Conservation (phyloP, 2,113 vertebrate genomes). For the Sclerurus mexicanus region DNA sequence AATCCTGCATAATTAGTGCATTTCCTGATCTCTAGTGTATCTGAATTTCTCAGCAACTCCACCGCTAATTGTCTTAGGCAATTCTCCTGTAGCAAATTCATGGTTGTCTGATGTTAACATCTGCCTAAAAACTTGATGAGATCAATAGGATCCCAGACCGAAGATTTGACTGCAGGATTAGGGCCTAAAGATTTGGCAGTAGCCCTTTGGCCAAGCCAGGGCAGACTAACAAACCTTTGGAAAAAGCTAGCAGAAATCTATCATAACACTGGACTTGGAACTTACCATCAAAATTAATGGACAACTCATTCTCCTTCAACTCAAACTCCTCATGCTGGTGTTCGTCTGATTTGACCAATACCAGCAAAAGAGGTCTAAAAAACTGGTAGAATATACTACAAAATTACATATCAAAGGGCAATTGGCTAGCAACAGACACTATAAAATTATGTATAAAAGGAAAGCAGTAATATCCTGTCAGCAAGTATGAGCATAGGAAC, state of each 20-base stretch:
- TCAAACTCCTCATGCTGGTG: neutral
- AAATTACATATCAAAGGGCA: conserved; percentile 20
- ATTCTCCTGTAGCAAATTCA: neutral
- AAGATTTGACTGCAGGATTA: neutral
- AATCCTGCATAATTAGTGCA: neutral
- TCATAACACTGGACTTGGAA: neutral
- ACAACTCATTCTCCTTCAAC: neutral
- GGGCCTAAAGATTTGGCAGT: neutral
- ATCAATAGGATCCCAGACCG: neutral
- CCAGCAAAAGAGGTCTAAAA: neutral
- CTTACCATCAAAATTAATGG: neutral
- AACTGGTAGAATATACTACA: neutral
- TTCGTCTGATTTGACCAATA: neutral
- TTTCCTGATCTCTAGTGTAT: neutral
- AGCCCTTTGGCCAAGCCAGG: neutral
- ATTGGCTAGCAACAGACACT: neutral
- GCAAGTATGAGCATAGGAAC: neutral
- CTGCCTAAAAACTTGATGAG: neutral
- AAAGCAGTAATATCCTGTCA: conserved; percentile 9
- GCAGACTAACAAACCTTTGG: neutral
- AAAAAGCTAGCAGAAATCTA: neutral
- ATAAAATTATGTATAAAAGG: conserved; percentile 21
- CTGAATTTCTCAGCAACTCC: neutral
- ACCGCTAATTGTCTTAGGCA: neutral
- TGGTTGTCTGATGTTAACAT: neutral